Conservation (phyloP, 2,888 invertebrate species). For the Conistra vaccinii region DNA sequence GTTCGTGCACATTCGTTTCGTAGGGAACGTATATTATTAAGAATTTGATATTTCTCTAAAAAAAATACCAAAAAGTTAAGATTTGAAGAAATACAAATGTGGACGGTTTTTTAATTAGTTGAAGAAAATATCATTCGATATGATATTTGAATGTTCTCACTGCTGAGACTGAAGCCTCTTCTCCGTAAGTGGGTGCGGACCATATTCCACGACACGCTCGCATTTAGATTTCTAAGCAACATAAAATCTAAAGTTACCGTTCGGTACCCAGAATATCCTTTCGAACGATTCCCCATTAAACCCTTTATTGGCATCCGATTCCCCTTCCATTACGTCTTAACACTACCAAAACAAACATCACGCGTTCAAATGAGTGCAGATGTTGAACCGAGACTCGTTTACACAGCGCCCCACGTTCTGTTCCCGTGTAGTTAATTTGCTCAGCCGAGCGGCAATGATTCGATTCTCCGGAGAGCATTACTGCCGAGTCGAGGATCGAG, state of each 20-base stretch:
- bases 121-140: too few species aligned
- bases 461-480: slow-evolving; percentile 63
- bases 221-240: background rate
- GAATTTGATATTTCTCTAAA: background rate
- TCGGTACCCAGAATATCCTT: background rate
- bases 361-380: slow-evolving; percentile 45
- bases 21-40: background rate
- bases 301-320: background rate
- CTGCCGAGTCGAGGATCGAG: slow-evolving; percentile 31
- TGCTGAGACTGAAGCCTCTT: background rate
- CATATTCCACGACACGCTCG: background rate
- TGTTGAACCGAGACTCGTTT: slow-evolving; percentile 38
- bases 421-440: slow-evolving; percentile 59
- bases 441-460: slow-evolving; percentile 66
- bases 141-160: too few species aligned
- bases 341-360: slow-evolving; percentile 23
- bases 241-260: background rate
- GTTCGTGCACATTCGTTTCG: background rate
- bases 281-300: slow-evolving; percentile 8
- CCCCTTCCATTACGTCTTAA: background rate
- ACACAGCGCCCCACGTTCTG: slow-evolving; percentile 27
- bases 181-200: too few species aligned
- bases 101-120: background rate
- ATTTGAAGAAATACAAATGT: background rate
- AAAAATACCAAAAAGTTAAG: background rate